Conservation (phyloP, 2,113 vertebrate genomes). For the Axis porcinus region DNA sequence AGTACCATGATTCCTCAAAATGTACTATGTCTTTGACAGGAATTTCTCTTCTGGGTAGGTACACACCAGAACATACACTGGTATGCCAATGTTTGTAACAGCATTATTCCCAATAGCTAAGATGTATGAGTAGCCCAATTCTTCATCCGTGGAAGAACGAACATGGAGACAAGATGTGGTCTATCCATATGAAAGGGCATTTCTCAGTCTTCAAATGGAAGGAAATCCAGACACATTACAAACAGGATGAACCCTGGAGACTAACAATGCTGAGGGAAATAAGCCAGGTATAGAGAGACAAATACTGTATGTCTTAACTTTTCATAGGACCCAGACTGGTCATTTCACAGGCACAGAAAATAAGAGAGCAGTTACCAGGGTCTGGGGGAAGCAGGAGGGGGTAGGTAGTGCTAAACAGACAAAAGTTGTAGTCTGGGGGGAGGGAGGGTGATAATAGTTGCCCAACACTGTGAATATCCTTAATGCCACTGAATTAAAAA, state of each 20-base stretch:
- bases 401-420: neutral
- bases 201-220: neutral
- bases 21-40: neutral
- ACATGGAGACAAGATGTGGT: neutral
- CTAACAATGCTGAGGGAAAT: neutral
- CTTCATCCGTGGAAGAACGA: neutral
- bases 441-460: neutral
- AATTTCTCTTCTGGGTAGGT: neutral
- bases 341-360: neutral
- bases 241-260: neutral
- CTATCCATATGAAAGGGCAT: accelerated
- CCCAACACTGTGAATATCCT: neutral
- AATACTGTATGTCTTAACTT: neutral
- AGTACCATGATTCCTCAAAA: neutral
- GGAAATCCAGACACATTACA: neutral
- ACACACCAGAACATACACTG: neutral
- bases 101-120: neutral
- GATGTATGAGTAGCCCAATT: neutral
- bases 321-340: neutral
- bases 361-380: neutral
- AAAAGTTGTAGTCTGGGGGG: neutral
- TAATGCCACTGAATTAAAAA: neutral
- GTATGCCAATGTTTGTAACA: neutral
- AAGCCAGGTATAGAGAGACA: neutral
- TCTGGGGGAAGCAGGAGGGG: accelerated